Conservation (phyloP, 2,113 vertebrate genomes). For the Galeopterus variegatus region DNA sequence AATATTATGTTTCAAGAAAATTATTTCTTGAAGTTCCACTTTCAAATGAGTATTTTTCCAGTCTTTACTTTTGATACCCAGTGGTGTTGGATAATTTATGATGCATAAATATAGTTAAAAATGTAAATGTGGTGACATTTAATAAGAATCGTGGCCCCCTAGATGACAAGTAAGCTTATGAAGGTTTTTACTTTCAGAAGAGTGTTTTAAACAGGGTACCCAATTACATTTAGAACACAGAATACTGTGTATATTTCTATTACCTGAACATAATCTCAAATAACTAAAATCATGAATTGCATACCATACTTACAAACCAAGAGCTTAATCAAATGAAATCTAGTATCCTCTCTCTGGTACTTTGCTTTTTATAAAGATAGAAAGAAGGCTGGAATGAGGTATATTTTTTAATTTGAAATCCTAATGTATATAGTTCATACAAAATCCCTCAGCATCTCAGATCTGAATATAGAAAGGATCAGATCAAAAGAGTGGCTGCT, state of each 20-base stretch:
- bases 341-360: background rate
- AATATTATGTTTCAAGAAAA: background rate
- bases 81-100: background rate
- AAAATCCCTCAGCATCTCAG: background rate
- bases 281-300: background rate
- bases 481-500: background rate
- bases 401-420: background rate
- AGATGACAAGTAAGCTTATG: background rate
- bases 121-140: background rate
- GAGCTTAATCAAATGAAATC: background rate
- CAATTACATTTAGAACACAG: background rate
- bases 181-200: background rate
- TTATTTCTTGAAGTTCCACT: background rate
- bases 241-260: slow-evolving; percentile 13
- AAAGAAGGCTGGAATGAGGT: background rate
- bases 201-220: background rate
- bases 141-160: background rate
- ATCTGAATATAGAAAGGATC: background rate
- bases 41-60: slow-evolving; percentile 13
- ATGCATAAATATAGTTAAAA: background rate
- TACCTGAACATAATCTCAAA: background rate
- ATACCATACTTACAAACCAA: background rate
- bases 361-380: background rate
- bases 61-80: background rate
- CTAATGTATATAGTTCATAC: background rate